phyloP scores from a whole-genome alignment of 2,888 invertebrate genomes.

The Trichacis sp. region DNA sequence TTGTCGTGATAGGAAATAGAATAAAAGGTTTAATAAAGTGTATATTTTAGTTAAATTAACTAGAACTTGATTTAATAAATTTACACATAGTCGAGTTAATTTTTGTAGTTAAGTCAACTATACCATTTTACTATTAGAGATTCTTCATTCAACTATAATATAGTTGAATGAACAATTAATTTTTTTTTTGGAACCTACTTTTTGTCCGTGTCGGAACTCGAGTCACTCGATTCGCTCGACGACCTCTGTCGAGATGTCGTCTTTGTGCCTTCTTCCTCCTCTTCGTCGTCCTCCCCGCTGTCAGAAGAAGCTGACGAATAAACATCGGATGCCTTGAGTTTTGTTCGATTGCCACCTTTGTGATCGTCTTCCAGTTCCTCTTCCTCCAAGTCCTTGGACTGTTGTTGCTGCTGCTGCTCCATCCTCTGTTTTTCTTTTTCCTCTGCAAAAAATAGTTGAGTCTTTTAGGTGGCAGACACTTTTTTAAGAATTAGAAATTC shows the following conservation, averaged over 20 bases:
- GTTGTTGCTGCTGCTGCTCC: constrained; percentile 68
- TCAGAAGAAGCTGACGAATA: constrained; percentile 82
- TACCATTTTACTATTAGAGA: too few species aligned
- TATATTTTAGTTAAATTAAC: too few species aligned
- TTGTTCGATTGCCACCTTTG: constrained; percentile 68
- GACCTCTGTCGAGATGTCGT: constrained; percentile 69
- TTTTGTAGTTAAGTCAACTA: too few species aligned
- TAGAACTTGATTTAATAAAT: too few species aligned
- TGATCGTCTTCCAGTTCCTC: constrained; percentile 66
- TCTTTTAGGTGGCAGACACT: not conserved
- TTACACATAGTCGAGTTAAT: too few species aligned
- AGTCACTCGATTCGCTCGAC: constrained; percentile 74
- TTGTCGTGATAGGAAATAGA: too few species aligned
- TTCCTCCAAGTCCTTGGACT: constrained; percentile 66
- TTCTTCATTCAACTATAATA: too few species aligned
- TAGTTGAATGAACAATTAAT: too few species aligned
- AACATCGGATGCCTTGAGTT: constrained; percentile 93
- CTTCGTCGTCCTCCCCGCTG: constrained; percentile 68
- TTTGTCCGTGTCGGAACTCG: constrained; percentile 72
- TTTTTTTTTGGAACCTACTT: too few species aligned
- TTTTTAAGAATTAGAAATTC: constrained; percentile 1
- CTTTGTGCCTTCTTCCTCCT: constrained; percentile 67
- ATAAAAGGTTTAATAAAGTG: too few species aligned
- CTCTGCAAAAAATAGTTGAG: constrained; percentile 51
- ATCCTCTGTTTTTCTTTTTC: constrained; percentile 70